Conservation (phyloP, 2,888 invertebrate genomes). For the Dryobotodes eremita region DNA sequence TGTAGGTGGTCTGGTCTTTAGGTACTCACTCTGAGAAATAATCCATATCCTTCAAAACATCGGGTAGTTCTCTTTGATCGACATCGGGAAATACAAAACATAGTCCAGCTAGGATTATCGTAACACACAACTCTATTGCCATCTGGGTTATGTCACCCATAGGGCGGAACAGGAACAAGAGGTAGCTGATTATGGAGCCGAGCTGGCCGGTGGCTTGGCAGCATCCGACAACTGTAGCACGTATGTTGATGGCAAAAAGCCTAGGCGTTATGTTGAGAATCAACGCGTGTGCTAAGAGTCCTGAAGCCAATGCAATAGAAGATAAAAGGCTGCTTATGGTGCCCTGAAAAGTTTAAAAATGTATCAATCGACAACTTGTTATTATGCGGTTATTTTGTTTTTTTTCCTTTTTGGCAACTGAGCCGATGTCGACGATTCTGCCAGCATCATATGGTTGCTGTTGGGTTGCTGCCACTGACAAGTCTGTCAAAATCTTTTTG, state of each 20-base stretch:
- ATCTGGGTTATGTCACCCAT: slow-evolving; percentile 72
- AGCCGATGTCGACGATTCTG: too few species aligned
- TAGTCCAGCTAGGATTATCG: slow-evolving; percentile 71
- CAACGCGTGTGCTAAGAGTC: slow-evolving; percentile 77
- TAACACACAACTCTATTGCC: slow-evolving; percentile 70
- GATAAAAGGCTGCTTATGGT: slow-evolving; percentile 70
- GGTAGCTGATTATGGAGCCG: slow-evolving; percentile 80
- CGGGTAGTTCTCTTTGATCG: slow-evolving; percentile 85
- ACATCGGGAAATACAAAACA: slow-evolving; percentile 80
- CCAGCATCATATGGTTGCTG: too few species aligned
- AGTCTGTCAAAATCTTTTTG: too few species aligned
- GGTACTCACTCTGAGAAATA: slow-evolving; percentile 84
- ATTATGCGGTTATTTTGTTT: too few species aligned
- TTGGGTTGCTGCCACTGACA: too few species aligned
- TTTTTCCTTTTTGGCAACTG: too few species aligned
- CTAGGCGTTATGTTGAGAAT: slow-evolving; percentile 83
- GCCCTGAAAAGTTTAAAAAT: slow-evolving; percentile 73
- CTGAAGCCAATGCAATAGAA: slow-evolving; percentile 78
- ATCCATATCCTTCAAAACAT: slow-evolving; percentile 86
- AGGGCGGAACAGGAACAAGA: slow-evolving; percentile 75
- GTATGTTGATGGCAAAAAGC: slow-evolving; percentile 81
- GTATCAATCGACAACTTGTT: background rate
- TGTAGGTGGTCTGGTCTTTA: background rate
- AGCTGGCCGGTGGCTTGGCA: slow-evolving; percentile 83
- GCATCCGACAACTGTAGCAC: slow-evolving; percentile 81